Evolutionary conservation across 1,140 invertebrate genomes (phyloP).

Genomic region (Octopus bimaculoides): DNA sequence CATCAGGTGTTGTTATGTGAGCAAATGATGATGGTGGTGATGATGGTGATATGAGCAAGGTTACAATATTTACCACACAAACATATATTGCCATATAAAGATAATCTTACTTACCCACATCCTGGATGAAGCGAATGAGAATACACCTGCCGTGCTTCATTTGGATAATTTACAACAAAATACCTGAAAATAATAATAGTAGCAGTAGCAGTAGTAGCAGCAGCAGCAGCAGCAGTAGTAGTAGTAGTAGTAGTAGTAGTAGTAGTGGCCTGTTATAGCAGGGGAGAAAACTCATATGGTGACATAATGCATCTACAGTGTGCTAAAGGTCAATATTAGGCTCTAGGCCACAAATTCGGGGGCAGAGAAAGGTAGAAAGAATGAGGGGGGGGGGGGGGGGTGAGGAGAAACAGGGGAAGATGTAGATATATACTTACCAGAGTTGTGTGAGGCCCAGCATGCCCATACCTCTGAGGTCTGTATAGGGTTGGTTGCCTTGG

Average conservation of each 20-base stretch:
- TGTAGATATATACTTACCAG: conserved; percentile 61
- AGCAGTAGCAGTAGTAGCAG: not conserved
- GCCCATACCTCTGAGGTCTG: conserved; percentile 97
- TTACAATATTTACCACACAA: not conserved
- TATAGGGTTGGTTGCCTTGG: conserved; percentile 94
- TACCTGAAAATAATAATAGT: conserved; percentile 53
- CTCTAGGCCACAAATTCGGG: no score
- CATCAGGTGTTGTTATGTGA: no score
- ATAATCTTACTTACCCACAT: conserved; percentile 66
- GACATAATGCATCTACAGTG: no score
- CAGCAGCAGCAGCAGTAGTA: not conserved
- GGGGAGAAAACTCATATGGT: no score
- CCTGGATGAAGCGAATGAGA: conserved; percentile 85
- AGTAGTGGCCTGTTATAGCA: no score
- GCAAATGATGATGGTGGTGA: no score
- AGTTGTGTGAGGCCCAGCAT: conserved; percentile 91
- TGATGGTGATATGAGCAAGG: not conserved
- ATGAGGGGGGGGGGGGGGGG: not conserved
- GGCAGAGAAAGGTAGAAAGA: not conserved
- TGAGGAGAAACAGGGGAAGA: not conserved
- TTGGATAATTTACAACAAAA: conserved; percentile 80
- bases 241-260: no score
- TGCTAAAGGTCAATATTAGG: no score
- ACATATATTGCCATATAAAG: not conserved
- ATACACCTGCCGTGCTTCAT: conserved; percentile 77